Conservation (phyloP, 2,888 invertebrate species). For the Pardosa pseudoannulata region DNA sequence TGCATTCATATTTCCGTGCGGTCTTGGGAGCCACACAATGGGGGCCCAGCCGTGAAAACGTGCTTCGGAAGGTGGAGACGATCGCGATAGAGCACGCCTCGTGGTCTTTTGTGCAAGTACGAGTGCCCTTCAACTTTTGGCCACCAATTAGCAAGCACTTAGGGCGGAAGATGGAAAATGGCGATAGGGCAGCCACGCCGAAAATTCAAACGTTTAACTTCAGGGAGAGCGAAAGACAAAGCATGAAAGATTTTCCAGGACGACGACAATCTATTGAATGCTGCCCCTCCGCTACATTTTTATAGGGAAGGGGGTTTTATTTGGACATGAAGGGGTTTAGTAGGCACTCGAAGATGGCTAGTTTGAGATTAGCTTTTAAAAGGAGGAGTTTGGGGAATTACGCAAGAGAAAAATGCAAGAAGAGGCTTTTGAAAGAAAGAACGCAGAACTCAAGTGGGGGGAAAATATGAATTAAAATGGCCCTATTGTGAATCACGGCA, state of each 20-base stretch:
- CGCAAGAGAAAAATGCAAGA: too few relatives aligned
- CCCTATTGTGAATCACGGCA: too few relatives aligned
- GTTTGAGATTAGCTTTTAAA: background rate
- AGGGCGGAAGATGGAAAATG: background rate
- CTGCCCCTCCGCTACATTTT: background rate
- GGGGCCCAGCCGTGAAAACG: conserved; percentile 22
- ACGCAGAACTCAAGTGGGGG: too few relatives aligned
- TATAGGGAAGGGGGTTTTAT: background rate
- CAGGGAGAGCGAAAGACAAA: conserved; percentile 7
- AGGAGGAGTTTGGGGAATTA: too few relatives aligned
- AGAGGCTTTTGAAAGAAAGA: too few relatives aligned
- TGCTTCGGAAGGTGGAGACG: conserved; percentile 19
- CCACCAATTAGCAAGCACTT: conserved; percentile 51
- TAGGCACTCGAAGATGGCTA: background rate
- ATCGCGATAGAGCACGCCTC: conserved; percentile 48
- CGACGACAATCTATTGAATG: too few relatives aligned
- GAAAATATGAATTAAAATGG: too few relatives aligned
- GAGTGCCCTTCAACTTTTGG: conserved; percentile 47
- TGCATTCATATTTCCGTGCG: background rate
- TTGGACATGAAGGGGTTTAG: background rate
- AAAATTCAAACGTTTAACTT: conserved; percentile 7
- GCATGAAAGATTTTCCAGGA: background rate
- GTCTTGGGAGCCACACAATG: conserved; percentile 24
- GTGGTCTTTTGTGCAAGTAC: conserved; percentile 26
- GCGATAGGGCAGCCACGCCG: background rate